Conservation (phyloP, 2,888 invertebrate species). For the Mesorhabditis sp. region DNA sequence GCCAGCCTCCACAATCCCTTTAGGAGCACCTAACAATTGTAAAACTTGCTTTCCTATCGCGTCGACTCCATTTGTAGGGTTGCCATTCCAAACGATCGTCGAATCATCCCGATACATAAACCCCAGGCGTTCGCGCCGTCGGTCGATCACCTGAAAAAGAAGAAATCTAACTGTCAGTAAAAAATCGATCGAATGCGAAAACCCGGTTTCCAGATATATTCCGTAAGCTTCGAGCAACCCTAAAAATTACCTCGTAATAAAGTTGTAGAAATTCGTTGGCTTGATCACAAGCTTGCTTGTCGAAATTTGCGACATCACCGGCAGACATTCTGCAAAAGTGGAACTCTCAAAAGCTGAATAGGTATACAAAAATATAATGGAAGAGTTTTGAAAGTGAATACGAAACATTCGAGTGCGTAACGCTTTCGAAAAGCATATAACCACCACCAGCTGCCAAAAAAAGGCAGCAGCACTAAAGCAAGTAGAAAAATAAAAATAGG, state of each 20-base stretch:
- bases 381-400: too few species aligned
- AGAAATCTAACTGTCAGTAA: too few species aligned
- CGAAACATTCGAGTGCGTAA: too few species aligned
- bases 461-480: too few species aligned
- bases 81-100: constrained; percentile 87
- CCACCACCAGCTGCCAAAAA: too few species aligned
- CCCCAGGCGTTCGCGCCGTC: constrained; percentile 64
- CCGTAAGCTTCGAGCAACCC: not conserved
- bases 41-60: constrained; percentile 69
- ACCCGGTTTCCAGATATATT: too few species aligned
- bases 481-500: too few species aligned
- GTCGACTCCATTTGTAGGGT: constrained; percentile 75
- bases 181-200: not conserved
- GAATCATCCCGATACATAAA: constrained; percentile 65
- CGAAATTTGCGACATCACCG: not conserved
- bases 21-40: not conserved
- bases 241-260: constrained; percentile 70
- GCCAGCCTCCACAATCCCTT: not conserved
- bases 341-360: too few species aligned
- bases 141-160: constrained; percentile 68
- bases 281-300: constrained; percentile 20
- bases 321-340: not conserved
- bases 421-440: too few species aligned
- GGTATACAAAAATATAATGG: too few species aligned
- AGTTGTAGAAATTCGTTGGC: constrained; percentile 84